These are phyloP conservation scores for Columba livia DNA, from an alignment of 2,113 vertebrate genomes.

Conservation along the genomic window DNA sequence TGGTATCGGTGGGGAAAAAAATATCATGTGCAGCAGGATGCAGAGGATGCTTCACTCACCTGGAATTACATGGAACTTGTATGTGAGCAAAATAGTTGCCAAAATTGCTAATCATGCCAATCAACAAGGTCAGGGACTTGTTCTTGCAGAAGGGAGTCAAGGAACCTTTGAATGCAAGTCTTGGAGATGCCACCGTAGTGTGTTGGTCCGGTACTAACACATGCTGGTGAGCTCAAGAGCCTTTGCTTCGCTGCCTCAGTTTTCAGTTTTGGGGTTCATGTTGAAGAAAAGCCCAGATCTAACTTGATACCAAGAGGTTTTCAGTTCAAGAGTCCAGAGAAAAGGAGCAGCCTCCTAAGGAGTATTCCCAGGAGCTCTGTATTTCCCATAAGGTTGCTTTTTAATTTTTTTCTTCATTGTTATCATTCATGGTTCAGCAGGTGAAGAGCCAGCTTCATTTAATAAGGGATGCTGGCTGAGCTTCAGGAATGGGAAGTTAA, in stretches of 20 bases:
- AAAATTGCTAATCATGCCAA: not conserved
- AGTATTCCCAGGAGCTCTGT: not conserved
- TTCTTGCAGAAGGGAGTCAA: not conserved
- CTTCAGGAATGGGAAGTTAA: not conserved
- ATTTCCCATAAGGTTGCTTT: not conserved
- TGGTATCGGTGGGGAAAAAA: not conserved
- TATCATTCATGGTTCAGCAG: not conserved
- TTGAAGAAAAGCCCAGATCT: not conserved
- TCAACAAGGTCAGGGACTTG: not conserved
- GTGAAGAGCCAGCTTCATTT: slow-evolving; percentile 5
- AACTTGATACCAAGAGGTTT: not conserved
- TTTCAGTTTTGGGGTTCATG: not conserved
- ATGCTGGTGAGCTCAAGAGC: fast-evolving
- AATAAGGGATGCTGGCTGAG: not conserved
- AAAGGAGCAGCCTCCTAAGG: not conserved
- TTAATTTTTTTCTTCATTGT: not conserved
- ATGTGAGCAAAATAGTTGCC: not conserved
- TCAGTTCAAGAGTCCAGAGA: not conserved
- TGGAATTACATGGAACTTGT: not conserved
- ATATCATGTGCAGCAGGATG: fast-evolving
- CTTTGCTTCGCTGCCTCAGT: not conserved
- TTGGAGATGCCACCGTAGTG: not conserved
- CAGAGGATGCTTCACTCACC: not conserved
- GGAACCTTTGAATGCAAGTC: not conserved
- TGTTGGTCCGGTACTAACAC: not conserved